Percentiles rank a stretch among this genome's conserved stretches.
Conservation (phyloP, 1,140 invertebrate genomes). For the Pogonus chalceus region DNA sequence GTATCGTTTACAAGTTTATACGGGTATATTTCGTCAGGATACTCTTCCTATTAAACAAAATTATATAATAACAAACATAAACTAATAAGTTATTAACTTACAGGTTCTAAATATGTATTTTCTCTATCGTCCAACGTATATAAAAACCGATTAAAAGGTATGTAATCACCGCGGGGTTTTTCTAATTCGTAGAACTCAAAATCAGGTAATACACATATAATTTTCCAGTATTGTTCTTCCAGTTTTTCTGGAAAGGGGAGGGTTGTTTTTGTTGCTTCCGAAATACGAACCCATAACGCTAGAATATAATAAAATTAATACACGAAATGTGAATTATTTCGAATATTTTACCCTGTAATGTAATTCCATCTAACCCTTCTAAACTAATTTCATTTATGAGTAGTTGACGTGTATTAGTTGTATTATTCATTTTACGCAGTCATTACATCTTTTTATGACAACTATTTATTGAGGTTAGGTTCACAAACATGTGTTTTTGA, state of each 20-base stretch:
- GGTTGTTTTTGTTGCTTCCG: constrained; percentile 29
- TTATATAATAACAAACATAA: constrained; percentile 13
- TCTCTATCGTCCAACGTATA: constrained; percentile 45
- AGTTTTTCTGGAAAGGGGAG: constrained; percentile 32
- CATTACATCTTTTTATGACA: no score
- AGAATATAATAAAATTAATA: constrained; percentile 14
- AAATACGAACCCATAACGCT: constrained; percentile 44
- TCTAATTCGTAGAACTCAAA: constrained; percentile 53
- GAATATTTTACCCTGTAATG: constrained; percentile 47
- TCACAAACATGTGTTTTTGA: no score
- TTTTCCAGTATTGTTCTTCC: constrained; percentile 48
- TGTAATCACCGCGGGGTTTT: constrained; percentile 43
- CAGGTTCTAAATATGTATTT: constrained; percentile 38
- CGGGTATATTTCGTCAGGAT: constrained; percentile 52
- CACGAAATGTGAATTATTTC: constrained; percentile 8
- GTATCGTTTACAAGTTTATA: constrained; percentile 44
- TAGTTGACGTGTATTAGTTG: constrained; percentile 3
- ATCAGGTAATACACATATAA: constrained; percentile 38
- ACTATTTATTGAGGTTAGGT: no score
- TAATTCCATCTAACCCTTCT: constrained; percentile 74
- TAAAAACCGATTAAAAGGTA: constrained; percentile 52
- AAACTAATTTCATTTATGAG: constrained; percentile 64
- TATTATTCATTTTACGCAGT: no score
- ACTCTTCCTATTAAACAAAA: constrained; percentile 35
- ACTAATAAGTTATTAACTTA: constrained; percentile 24